These are phyloP conservation scores for Epinephelus coioides DNA, from an alignment of 2,797 vertebrate genomes.

Conservation along the genomic window DNA sequence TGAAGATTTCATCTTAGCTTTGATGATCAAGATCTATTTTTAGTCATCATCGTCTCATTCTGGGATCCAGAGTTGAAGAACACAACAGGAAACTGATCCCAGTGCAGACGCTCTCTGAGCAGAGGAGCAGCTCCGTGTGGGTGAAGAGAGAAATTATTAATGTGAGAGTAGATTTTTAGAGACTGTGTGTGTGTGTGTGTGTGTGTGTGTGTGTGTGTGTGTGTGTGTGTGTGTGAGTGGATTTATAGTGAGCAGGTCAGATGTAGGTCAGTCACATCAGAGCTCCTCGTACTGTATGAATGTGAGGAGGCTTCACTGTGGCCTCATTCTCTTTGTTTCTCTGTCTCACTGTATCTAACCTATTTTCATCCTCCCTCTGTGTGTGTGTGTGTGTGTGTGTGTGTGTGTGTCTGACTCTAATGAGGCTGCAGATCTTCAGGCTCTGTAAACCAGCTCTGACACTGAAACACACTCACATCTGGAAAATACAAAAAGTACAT, in stretches of 20 bases:
- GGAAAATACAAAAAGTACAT: too few relatives aligned
- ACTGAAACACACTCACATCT: background rate
- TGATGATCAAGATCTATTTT: too few relatives aligned
- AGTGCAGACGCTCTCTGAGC: too few relatives aligned
- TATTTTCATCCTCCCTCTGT: constrained; percentile 17
- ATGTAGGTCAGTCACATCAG: constrained; percentile 29
- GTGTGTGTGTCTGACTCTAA: constrained; percentile 3
- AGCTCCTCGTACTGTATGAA: background rate
- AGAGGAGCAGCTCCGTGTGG: too few relatives aligned
- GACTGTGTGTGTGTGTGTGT: background rate
- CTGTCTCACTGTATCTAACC: constrained; percentile 12
- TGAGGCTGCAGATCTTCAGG: constrained; percentile 33
- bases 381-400: constrained; percentile 2
- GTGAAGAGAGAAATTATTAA: background rate
- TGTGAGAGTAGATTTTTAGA: constrained; percentile 1
- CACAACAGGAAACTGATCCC: too few relatives aligned
- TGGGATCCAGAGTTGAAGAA: too few relatives aligned
- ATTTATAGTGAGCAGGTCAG: constrained; percentile 32
- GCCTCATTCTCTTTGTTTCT: constrained; percentile 29
- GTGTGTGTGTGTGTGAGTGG: background rate
- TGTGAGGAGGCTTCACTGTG: constrained; percentile 13
- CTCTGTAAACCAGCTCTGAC: constrained; percentile 8
- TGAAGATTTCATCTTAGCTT: too few relatives aligned
- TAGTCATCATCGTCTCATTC: too few relatives aligned
- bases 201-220: too few relatives aligned